A percentile compares a stretch with the other conserved stretches of the same genome.
These are phyloP conservation scores for Amia ocellicauda DNA, from an alignment of 2,113 vertebrate species.

Conservation along the genomic window DNA sequence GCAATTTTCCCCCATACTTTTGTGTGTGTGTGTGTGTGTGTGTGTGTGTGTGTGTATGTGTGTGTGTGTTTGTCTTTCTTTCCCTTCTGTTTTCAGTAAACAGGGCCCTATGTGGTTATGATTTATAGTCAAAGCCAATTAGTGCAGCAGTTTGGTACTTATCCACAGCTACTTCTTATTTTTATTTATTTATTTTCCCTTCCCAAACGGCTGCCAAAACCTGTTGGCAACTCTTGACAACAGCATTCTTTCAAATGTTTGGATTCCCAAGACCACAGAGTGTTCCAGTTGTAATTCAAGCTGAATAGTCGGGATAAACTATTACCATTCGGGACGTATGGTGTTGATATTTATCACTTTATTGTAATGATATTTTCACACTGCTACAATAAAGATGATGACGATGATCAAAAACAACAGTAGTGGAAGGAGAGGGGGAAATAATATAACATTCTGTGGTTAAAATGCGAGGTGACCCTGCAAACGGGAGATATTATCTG, in stretches of 20 bases:
- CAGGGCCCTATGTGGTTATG: constrained; percentile 17
- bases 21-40: too few species aligned
- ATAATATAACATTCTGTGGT: too few species aligned
- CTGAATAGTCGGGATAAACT: background rate
- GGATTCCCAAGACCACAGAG: background rate
- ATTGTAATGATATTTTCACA: background rate
- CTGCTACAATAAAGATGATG: background rate
- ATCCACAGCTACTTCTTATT: constrained; percentile 5
- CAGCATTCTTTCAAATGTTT: background rate
- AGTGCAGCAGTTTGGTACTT: constrained; percentile 31
- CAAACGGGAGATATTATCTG: too few species aligned
- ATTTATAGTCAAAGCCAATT: constrained; percentile 45
- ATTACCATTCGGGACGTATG: background rate
- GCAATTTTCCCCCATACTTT: constrained; percentile 47
- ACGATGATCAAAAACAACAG: too few species aligned
- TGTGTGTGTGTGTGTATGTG: too few species aligned
- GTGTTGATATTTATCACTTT: background rate
- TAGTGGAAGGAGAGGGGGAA: too few species aligned
- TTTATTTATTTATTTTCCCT: background rate
- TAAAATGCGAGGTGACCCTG: too few species aligned
- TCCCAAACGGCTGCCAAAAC: background rate
- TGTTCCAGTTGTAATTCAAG: constrained; percentile 1
- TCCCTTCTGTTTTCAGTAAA: constrained; percentile 33
- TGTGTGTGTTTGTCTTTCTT: constrained; percentile 35
- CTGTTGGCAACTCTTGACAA: background rate